Evolutionary conservation across 2,888 invertebrate genomes (phyloP).

Genomic region (Napeogenes sylphis): DNA sequence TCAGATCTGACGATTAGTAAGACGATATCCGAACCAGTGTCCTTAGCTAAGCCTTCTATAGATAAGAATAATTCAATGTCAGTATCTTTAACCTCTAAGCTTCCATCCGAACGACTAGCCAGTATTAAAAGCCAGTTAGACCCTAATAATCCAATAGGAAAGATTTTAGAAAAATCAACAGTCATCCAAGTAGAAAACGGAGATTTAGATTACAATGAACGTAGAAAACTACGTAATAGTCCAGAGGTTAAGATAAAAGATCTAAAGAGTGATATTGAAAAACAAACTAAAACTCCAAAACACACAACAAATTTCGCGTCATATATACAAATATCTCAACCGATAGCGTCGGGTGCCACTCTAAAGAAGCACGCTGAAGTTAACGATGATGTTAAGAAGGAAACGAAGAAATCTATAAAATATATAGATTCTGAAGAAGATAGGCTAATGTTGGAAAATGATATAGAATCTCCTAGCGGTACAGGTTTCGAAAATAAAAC

Average conservation of each 20-base stretch:
- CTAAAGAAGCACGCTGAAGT: conserved; percentile 44
- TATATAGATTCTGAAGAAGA: conserved; percentile 67
- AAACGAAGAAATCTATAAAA: conserved; percentile 51
- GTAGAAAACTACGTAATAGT: conserved; percentile 42
- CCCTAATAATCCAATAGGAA: conserved; percentile 73
- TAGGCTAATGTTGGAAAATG: conserved; percentile 57
- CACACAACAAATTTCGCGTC: conserved; percentile 80
- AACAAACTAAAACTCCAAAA: conserved; percentile 68
- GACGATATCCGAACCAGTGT: conserved; percentile 67
- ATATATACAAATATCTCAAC: conserved; percentile 77
- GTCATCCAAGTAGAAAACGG: conserved; percentile 71
- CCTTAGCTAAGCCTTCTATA: conserved; percentile 52
- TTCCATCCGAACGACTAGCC: conserved; percentile 64
- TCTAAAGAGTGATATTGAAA: conserved; percentile 63
- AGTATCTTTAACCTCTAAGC: conserved; percentile 56
- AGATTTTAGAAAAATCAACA: conserved; percentile 73
- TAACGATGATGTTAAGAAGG: conserved; percentile 49
- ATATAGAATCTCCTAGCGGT: conserved; percentile 68
- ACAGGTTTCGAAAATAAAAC: conserved; percentile 73
- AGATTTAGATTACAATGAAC: conserved; percentile 51
- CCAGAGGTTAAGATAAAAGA: conserved; percentile 49
- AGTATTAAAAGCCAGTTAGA: conserved; percentile 72
- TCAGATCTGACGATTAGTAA: conserved; percentile 68
- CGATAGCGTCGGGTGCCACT: conserved; percentile 63
- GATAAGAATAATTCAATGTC: conserved; percentile 60